Base-by-base conservation (phyloP, 2,888 invertebrate genomes). In the Thera britannica region DNA sequence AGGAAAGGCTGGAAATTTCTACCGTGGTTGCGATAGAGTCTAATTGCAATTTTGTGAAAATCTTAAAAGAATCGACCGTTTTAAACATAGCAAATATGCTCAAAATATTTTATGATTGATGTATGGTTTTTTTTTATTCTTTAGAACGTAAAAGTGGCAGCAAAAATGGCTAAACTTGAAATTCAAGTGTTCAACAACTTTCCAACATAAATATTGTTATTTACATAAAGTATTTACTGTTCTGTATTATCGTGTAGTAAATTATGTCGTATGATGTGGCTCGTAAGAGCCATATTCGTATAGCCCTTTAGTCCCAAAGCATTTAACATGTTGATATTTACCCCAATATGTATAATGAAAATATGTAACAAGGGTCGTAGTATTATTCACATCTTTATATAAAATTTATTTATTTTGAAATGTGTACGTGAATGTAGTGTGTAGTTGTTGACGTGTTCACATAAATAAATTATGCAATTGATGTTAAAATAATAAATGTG, bases 401-500 rank as follows among this genome's bases (percentile, higher is more conserved):
- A 69, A 65, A 81, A 71, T 74, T 77, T 69, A 72, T 63, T 79
- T 74, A 65, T 65, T 67, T 55, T 46, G 38, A 51, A 41, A 35
- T 54, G 70, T 71, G 79, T 79, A 77, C 74, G 80, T 85, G 80
- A 76, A 75, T 72, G 77, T 85, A 84, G 84, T 52, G 72, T 57
- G 78, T 84, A 84, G 81, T 78, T 35, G 55, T 12, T 72, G 72
- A 75, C 71, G 71, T 76, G 65, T 75, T 78, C 74, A 76, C 52
- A 34, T 34, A 72, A 72, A 72, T 72, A 70, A 75, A 9, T 51
- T 63, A 71, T 75, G 67, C 78, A 70, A 68, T 76, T 52, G 68
- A 75, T 75, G 75, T 61, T 52, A 52, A 52, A 68, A 65, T 67
- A 75, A 78, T 74, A 78, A 77, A 76, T 67, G 76, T 70, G 71